Evolutionary conservation across 2,113 vertebrate species (phyloP), one percentile per base, ranked within the genome.

Genomic region (Psammodynastes pulverulentus): DNA sequence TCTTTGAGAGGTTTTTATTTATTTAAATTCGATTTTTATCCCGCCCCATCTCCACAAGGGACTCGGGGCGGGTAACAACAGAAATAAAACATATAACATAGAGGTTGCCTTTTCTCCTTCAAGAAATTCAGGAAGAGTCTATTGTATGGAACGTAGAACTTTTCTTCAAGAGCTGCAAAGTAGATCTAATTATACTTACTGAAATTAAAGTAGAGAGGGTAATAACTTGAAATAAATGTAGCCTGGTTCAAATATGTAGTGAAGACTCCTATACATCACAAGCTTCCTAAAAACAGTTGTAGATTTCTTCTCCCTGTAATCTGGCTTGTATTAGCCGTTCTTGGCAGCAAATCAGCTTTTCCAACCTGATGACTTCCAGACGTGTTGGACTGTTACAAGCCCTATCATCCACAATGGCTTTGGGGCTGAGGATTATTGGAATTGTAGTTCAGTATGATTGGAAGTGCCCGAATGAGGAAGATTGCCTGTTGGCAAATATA

Each of bases 281-380:
- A 21, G 7, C 58, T 49, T 15, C 0, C 12, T 45, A 48, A 88
- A 53, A 19, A 23, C 13, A n/a, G 2, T 24, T 67, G 1, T 26
- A 58, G 29, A 39, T 79, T 39, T 79, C 2, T 79, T 79, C 7
- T 58, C 24, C n/a, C 88, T 45, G 9, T 21, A 49, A 58, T 2
- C 51, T 6, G 72, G 17, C 34, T 79, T 79, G 72, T 8, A 3
- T 43, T 79, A 79, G 34, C 17, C 2, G 1, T 39, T 39, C 24
- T 43, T n/a, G 13, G 3, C 0, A 0, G 3, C 19, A 19, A 5
- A 0, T 9, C 24, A 72, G 12, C 29, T 34, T 43, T 79, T 43
- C 72, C 72, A 21, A 43, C 72, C 34, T 79, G 72, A 79, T 21
- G 8, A 8, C 34, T 79, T 79, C 72, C 34, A 79, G 72, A 43